Conservation (phyloP, 2,888 invertebrate genomes). For the Glomeris marginata region DNA sequence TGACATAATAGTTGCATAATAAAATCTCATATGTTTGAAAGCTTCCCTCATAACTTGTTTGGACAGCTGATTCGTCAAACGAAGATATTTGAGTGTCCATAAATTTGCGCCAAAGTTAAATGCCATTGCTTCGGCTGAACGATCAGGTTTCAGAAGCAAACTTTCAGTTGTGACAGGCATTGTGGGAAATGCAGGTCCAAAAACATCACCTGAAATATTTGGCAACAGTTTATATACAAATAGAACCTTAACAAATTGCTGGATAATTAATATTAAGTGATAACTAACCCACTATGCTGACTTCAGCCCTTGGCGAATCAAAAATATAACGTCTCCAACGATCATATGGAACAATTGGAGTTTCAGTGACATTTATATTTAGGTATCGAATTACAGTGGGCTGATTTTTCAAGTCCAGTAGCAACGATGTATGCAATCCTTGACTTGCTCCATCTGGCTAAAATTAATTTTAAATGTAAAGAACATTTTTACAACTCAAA, state of each 20-base stretch:
- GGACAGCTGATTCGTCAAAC: constrained; percentile 34
- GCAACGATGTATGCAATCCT: constrained; percentile 37
- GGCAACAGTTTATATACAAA: background rate
- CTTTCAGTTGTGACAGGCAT: constrained; percentile 24
- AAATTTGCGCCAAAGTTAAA: constrained; percentile 41
- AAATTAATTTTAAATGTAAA: constrained; percentile 1
- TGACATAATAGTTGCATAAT: constrained; percentile 11
- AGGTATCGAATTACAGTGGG: constrained; percentile 36
- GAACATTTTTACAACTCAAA: too few species aligned
- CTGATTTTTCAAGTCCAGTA: constrained; percentile 38
- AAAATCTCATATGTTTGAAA: constrained; percentile 11
- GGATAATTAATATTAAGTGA: background rate
- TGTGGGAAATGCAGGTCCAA: constrained; percentile 35
- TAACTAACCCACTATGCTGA: constrained; percentile 36
- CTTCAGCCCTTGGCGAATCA: constrained; percentile 35
- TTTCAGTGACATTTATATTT: constrained; percentile 38
- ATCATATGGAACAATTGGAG: constrained; percentile 36
- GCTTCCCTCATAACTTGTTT: constrained; percentile 8
- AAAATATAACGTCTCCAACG: constrained; percentile 37
- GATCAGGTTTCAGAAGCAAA: constrained; percentile 33
- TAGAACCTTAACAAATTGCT: constrained; percentile 1
- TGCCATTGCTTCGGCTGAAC: constrained; percentile 36
- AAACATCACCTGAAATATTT: constrained; percentile 34
- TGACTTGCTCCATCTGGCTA: constrained; percentile 38
- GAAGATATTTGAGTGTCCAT: constrained; percentile 37